phyloP scores from a whole-genome alignment of 2,888 invertebrate species.

The Apodemia duryi region DNA sequence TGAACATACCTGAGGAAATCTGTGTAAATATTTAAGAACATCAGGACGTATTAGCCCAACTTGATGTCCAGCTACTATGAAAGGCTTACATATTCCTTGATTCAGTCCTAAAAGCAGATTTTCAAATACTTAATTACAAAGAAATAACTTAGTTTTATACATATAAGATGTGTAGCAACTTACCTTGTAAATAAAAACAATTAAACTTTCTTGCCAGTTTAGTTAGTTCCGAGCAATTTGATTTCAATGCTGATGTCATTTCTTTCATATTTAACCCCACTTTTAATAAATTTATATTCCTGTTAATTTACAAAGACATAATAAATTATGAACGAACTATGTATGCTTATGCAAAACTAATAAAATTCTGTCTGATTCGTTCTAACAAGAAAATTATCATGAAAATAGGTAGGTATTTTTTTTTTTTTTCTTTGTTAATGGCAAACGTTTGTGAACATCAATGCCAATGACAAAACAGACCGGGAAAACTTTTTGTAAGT shows the following conservation, averaged over 20 bases:
- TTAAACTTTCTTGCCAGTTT: constrained; percentile 93
- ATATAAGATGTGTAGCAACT: constrained; percentile 24
- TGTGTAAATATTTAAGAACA: constrained; percentile 88
- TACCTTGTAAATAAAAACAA: constrained; percentile 93
- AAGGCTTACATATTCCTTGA: constrained; percentile 89
- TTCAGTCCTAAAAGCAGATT: constrained; percentile 81
- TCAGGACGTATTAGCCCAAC: constrained; percentile 93
- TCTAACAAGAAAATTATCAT: neutral
- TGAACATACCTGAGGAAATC: constrained; percentile 86
- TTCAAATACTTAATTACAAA: constrained; percentile 26
- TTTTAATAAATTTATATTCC: neutral
- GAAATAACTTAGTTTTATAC: neutral
- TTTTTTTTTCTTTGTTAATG: no score
- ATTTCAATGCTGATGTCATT: constrained; percentile 66
- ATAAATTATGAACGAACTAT: neutral
- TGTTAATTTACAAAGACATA: constrained; percentile 13
- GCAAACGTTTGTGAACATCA: no score
- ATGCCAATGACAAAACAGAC: no score
- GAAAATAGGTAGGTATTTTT: neutral
- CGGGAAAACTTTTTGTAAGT: no score
- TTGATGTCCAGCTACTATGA: constrained; percentile 92
- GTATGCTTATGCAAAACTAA: neutral
- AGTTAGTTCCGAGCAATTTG: constrained; percentile 79
- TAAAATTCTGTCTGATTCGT: neutral
- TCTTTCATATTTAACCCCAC: constrained; percentile 60